These are phyloP conservation scores for Anthopleura sola DNA, from an alignment of 64 coral and sea anemone genomes.

Conservation along the genomic window DNA sequence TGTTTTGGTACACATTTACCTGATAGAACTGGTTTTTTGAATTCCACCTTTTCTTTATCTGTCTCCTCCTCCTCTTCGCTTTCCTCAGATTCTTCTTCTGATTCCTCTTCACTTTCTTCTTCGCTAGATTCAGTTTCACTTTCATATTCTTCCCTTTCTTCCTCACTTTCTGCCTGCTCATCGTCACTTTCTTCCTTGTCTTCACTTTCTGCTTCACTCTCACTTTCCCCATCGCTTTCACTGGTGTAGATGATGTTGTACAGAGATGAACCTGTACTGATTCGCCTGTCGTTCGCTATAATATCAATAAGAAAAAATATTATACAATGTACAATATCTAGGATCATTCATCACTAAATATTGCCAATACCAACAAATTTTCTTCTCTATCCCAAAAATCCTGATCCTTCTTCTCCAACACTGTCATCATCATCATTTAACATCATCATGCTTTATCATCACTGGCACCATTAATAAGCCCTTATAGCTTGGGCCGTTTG, in stretches of 20 bases:
- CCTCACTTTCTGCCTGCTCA: slow-evolving; percentile 47
- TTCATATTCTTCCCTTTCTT: slow-evolving; percentile 52
- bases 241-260: slow-evolving; percentile 84
- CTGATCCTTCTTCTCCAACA: too few species aligned
- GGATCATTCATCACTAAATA: too few species aligned
- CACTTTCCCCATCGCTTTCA: slow-evolving; percentile 61
- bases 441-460: too few species aligned
- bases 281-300: slow-evolving; percentile 65
- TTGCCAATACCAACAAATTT: too few species aligned
- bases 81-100: slow-evolving; percentile 22
- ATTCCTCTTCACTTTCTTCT: slow-evolving; percentile 21
- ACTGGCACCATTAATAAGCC: too few species aligned
- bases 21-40: not conserved
- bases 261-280: slow-evolving; percentile 81
- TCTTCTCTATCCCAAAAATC: too few species aligned
- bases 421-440: not conserved
- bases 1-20: not conserved
- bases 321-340: too few species aligned
- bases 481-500: too few species aligned
- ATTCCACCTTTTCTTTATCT: not conserved
- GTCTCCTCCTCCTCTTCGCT: not conserved
- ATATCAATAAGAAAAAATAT: not conserved
- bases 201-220: slow-evolving; percentile 74
- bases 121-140: slow-evolving; percentile 20
- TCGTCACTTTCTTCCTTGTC: slow-evolving; percentile 60